Evolutionary conservation across 2,113 vertebrate genomes (phyloP).

Genomic region (Oreocharis arfaki): DNA sequence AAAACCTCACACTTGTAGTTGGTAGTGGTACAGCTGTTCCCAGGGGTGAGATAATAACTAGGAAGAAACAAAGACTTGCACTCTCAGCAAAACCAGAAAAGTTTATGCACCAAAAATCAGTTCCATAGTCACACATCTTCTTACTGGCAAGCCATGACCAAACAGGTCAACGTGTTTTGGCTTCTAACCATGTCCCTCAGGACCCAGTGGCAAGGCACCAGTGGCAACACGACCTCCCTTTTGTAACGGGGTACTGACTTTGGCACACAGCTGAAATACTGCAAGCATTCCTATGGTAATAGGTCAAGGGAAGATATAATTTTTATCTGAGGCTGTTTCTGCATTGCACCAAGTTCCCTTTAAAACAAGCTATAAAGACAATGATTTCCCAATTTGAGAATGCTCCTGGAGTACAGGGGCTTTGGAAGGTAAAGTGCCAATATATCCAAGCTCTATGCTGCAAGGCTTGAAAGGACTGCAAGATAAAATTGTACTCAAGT

Average conservation of each 20-base stretch:
- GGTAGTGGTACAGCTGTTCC: background rate
- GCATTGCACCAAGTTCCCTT: background rate
- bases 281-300: background rate
- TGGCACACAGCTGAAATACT: background rate
- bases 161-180: background rate
- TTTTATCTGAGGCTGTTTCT: background rate
- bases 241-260: background rate
- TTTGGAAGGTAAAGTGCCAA: background rate
- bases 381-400: background rate
- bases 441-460: background rate
- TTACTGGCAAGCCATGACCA: background rate
- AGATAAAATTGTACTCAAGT: background rate
- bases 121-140: background rate
- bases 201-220: background rate
- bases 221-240: background rate
- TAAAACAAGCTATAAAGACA: background rate
- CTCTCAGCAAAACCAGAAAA: conserved; percentile 38
- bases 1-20: background rate
- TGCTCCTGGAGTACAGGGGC: background rate
- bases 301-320: conserved; percentile 12
- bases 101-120: background rate
- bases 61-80: background rate
- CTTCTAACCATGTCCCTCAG: background rate
- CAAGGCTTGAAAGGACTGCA: background rate
- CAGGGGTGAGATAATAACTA: background rate